Evolutionary conservation across 2,113 vertebrate species (phyloP).

Genomic region (Diphyllodes magnificus): DNA sequence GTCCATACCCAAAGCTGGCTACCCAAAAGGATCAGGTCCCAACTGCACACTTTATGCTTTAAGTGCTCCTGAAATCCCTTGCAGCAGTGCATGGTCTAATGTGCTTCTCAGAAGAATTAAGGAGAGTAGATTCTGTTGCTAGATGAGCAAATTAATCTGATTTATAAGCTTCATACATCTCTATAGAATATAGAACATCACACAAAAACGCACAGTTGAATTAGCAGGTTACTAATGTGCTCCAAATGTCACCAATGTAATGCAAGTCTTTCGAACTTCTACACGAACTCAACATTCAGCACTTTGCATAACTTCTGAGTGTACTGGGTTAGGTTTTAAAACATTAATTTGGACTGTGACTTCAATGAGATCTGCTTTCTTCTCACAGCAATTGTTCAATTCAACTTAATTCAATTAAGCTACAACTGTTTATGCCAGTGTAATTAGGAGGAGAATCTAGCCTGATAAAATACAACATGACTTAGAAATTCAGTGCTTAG

Average conservation of each 20-base stretch:
- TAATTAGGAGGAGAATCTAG: not conserved
- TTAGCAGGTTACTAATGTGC: not conserved
- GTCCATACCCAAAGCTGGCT: not conserved
- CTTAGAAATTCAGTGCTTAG: not conserved
- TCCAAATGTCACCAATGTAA: not conserved
- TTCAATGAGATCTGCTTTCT: not conserved
- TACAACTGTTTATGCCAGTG: not conserved
- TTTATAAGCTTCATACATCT: not conserved
- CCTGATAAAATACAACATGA: not conserved
- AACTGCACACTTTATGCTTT: not conserved
- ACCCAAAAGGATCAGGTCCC: not conserved
- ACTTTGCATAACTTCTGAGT: not conserved
- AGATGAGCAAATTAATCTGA: not conserved
- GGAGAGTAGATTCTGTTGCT: not conserved
- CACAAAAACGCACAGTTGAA: not conserved
- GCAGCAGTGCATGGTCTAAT: not conserved
- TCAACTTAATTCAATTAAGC: not conserved
- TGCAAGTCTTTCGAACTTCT: not conserved
- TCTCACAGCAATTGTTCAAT: not conserved
- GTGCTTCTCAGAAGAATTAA: not conserved
- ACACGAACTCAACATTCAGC: not conserved
- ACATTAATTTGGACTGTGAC: not conserved
- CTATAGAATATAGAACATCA: not conserved
- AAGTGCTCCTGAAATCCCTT: not conserved
- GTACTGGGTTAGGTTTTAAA: not conserved